phyloP scores from a whole-genome alignment of 2,113 vertebrate genomes.

The Anseranas semipalmata region DNA sequence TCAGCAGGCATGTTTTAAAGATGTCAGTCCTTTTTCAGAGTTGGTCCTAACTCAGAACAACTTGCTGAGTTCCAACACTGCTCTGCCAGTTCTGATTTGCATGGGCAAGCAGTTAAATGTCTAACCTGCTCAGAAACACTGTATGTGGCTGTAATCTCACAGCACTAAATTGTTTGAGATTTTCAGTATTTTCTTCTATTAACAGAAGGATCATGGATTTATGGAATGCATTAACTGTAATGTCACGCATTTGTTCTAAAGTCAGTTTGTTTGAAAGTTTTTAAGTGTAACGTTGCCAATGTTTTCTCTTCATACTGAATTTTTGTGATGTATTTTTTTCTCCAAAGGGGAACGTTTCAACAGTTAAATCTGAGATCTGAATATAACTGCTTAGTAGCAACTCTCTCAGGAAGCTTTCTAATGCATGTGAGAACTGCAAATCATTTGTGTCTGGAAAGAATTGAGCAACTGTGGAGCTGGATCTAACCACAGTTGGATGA shows the following conservation, averaged over 20 bases:
- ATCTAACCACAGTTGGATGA: slow-evolving; percentile 39
- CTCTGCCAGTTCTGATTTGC: not conserved
- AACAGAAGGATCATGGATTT: not conserved
- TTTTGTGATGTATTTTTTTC: not conserved
- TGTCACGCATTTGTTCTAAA: not conserved
- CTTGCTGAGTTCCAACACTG: not conserved
- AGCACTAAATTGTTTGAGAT: not conserved
- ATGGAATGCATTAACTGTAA: not conserved
- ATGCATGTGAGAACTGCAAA: slow-evolving; percentile 33
- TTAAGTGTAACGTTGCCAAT: not conserved
- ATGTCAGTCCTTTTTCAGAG: not conserved
- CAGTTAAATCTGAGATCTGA: slow-evolving; percentile 38
- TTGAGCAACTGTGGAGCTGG: slow-evolving; percentile 62
- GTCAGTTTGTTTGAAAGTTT: not conserved
- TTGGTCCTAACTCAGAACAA: not conserved
- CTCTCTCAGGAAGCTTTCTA: slow-evolving; percentile 22
- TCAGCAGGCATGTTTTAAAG: not conserved
- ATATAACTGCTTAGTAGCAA: slow-evolving; percentile 26
- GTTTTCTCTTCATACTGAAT: not conserved
- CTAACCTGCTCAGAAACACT: not conserved
- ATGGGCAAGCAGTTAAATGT: not conserved
- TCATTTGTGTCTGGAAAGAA: slow-evolving; percentile 63
- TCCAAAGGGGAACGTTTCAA: not conserved
- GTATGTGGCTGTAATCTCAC: not conserved
- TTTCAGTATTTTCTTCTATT: not conserved